Evolutionary conservation across 2,888 invertebrate species (phyloP), one percentile per base, ranked within the genome.

Genomic region (Ennomos fuscantarius): DNA sequence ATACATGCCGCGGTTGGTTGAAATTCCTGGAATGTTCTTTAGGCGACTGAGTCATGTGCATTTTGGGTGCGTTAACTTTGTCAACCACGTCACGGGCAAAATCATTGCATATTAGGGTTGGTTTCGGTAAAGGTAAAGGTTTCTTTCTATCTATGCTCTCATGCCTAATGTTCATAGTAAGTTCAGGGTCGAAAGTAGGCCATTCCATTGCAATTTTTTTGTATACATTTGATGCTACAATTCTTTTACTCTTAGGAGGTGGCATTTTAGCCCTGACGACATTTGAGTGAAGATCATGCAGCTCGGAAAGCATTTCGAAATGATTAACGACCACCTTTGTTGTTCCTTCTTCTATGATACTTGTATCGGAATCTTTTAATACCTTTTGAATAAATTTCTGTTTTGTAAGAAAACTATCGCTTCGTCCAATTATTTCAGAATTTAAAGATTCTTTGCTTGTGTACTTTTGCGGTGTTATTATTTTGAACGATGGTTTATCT

Each of bases 51-150:
- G 1, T 24, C 24, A 24, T 24, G 6, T 24, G 24, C 24, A 24
- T 24, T 24, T 24, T 24, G 24, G 0, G 24, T 24, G 1, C 6
- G 24, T 46, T 60, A 10, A 46, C 34, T 43, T 32, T 13, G 32
- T 48, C 31, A 9, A 41, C 33, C 36, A 49, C 45, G 2, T 44
- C 32, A 34, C 50, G 15, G 24, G 43, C 47, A 32, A 52, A 49
- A 40, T 58, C 31, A 6, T 42, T 36, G 39, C 10, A 9, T 39
- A 35, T 46, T 2, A 52, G 9, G 43, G 43, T 41, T 3, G 78
- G 78, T 65, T 74, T 81, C 2, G 72, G 75, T 40, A 68, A 34
- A 9, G 74, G 73, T 31, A 65, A 66, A 13, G 78, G 79, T 66
- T 60, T 79, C 40, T 72, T 79, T 65, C 74, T 79, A 9, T 44